Evolutionary conservation across 2,888 invertebrate species (phyloP).

Genomic region (Falcaria lacertinaria): DNA sequence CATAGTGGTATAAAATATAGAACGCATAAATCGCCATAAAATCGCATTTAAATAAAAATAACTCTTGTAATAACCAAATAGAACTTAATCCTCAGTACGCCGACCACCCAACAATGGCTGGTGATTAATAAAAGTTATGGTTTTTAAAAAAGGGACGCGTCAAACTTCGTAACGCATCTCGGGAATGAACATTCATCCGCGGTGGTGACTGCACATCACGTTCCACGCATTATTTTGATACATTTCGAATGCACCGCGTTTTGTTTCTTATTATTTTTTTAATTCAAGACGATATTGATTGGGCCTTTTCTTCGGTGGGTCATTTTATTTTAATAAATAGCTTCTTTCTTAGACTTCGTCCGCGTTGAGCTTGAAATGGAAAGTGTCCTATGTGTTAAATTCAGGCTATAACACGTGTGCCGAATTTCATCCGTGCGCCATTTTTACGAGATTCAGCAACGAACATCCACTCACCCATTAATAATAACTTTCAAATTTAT

Average conservation of each 20-base stretch:
- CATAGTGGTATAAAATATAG: not conserved
- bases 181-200: slow-evolving; percentile 62
- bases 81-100: slow-evolving; percentile 23
- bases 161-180: slow-evolving; percentile 49
- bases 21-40: not conserved
- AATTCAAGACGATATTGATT: too few species aligned
- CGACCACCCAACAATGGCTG: slow-evolving; percentile 58
- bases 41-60: slow-evolving; percentile 10
- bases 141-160: slow-evolving; percentile 39
- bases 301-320: not conserved
- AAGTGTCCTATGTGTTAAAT: too few species aligned
- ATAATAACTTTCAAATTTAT: too few species aligned
- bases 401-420: too few species aligned
- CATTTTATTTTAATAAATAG: too few species aligned
- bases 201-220: slow-evolving; percentile 59
- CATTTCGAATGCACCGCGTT: slow-evolving; percentile 22
- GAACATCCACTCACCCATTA: too few species aligned
- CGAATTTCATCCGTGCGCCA: too few species aligned
- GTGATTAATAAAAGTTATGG: slow-evolving; percentile 52
- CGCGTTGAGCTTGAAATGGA: too few species aligned
- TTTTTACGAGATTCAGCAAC: too few species aligned
- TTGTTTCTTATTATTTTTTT: not conserved
- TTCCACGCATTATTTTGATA: slow-evolving; percentile 69
- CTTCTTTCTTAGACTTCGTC: too few species aligned
- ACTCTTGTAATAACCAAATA: slow-evolving; percentile 20